Evolutionary conservation across 1,140 invertebrate genomes (phyloP).

Genomic region (Tachypleus tridentatus): DNA sequence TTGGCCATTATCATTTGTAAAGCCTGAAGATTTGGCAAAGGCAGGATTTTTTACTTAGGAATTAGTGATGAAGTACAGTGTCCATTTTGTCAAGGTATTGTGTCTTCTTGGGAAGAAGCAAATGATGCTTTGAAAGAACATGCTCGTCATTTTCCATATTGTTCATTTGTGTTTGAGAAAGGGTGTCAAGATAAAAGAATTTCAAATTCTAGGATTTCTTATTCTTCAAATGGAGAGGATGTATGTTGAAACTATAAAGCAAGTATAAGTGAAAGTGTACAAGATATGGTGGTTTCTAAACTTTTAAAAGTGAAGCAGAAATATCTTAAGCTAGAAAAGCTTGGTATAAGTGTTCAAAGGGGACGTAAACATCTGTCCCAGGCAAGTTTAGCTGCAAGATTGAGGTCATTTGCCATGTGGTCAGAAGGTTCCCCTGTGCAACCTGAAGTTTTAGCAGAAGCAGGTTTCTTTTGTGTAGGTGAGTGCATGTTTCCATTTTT

Average conservation of each 20-base stretch:
- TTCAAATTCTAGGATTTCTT: not conserved
- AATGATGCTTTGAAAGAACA: conserved; percentile 66
- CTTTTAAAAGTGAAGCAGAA: conserved; percentile 6
- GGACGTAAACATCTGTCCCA: conserved; percentile 17
- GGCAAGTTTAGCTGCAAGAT: conserved; percentile 11
- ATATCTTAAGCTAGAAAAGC: conserved; percentile 4
- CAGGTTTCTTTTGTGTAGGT: conserved; percentile 84
- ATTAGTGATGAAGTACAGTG: conserved; percentile 58
- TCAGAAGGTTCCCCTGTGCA: conserved; percentile 47
- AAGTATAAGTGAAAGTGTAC: not conserved
- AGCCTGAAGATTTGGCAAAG: conserved; percentile 56
- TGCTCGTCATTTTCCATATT: conserved; percentile 40
- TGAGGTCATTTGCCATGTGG: conserved; percentile 21
- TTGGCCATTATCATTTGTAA: conserved; percentile 52
- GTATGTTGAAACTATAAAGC: not conserved
- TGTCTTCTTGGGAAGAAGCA: conserved; percentile 53
- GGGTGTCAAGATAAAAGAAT: conserved; percentile 1
- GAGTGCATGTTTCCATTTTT: no score
- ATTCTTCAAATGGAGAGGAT: conserved; percentile 6
- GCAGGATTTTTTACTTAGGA: conserved; percentile 64
- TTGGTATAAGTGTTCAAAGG: conserved; percentile 14
- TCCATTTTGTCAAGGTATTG: conserved; percentile 61
- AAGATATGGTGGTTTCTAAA: not conserved
- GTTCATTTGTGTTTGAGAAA: conserved; percentile 20
- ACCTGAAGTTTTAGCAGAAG: conserved; percentile 60